Base-by-base conservation (phyloP, 2,888 invertebrate species). In the Nasonia oneida region DNA sequence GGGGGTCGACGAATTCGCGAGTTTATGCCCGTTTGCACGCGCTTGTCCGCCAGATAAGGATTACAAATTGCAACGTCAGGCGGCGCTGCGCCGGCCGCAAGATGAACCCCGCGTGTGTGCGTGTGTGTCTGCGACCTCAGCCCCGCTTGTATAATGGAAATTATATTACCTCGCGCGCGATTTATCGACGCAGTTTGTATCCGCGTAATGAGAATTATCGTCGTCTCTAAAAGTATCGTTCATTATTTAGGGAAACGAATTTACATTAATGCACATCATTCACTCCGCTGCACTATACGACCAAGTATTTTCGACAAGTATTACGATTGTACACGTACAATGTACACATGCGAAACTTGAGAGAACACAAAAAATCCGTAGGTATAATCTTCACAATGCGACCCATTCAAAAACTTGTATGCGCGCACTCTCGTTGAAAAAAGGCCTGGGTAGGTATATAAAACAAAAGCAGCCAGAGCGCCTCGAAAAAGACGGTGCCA, bases 61-160 rank as follows among this genome's bases (percentile, higher is more conserved):
- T 47, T 67, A 76, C 77, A 77, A 81, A 73, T 82, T 67, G 37
- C 67, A 50, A 75, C 61, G 50, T 75, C 81, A 42, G 71, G 18
- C 14, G 64, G 33, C 14, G 14, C 12, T 33, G 14, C 12, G 3
- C 4, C 37, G 61, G 12, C 23, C 61, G 29, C 29, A 64, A 23
- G 61, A 64, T 29, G n/a, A 64, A 64, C 18, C 29, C 23, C 8
- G 23, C 10, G 53, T 0, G 53, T 2, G 6, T 3, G 37, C 18
- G 29, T 29, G 29, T 29, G 29, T 29, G 29, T 29, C 29, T 29
- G 29, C 29, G 29, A 29, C 10, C 42, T 42, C 42, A 42, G 0
- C 42, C 12, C 42, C 53, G 18, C 18, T 6, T 15, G 4, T 15
- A 6, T 53, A 53, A 53, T 53, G 53, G 15, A 53, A 53, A 15